Percentiles rank a stretch among this genome's conserved stretches.
Evolutionary conservation across 2,888 invertebrate species (phyloP).

Genomic region (Stenichneumon culpator): DNA sequence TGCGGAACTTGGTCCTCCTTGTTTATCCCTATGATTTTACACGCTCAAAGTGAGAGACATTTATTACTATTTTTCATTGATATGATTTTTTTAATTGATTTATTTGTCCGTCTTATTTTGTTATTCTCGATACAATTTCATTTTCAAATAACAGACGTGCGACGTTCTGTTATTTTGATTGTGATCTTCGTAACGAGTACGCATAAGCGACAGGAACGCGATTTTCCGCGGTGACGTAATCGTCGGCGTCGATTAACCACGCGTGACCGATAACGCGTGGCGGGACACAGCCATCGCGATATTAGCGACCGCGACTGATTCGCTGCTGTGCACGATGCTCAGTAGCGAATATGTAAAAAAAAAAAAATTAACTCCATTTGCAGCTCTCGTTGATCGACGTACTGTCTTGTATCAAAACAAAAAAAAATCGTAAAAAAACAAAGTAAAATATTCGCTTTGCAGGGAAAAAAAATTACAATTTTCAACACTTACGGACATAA

Average conservation of each 20-base stretch:
- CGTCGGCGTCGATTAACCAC: slow-evolving; percentile 58
- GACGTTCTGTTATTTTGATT: slow-evolving; percentile 39
- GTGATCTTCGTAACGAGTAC: slow-evolving; percentile 13
- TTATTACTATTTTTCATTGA: not conserved
- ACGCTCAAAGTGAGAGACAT: too few species aligned
- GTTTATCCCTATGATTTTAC: too few species aligned
- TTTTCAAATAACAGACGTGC: not conserved
- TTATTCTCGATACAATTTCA: not conserved
- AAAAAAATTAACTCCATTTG: not conserved
- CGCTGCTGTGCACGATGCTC: not conserved
- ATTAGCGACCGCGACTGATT: slow-evolving; percentile 31
- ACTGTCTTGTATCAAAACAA: not conserved
- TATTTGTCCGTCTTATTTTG: not conserved
- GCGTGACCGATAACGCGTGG: slow-evolving; percentile 63
- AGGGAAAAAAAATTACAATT: not conserved
- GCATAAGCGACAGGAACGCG: slow-evolving; percentile 38
- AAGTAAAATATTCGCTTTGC: not conserved
- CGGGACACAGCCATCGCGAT: slow-evolving; percentile 22
- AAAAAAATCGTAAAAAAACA: not conserved
- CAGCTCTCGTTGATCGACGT: not conserved
- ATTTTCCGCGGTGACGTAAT: slow-evolving; percentile 65
- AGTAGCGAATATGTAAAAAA: not conserved
- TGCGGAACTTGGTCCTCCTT: too few species aligned
- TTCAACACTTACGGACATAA: not conserved
- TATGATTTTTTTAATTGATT: not conserved